Conservation (phyloP, 2,113 vertebrate genomes). For the Mungos mungo region DNA sequence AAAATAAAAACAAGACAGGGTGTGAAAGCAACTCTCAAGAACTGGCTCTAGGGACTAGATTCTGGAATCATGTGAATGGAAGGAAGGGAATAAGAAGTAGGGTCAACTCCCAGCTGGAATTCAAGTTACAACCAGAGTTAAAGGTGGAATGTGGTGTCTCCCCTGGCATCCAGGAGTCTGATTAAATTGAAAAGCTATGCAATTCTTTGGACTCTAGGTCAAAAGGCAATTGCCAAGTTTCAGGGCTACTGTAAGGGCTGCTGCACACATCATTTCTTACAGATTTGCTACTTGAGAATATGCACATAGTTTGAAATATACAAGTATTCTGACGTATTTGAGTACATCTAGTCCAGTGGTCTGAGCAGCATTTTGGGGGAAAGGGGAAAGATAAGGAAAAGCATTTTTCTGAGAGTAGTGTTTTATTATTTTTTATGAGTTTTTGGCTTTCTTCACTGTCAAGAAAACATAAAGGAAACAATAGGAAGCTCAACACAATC, state of each 20-base stretch:
- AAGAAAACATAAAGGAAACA: neutral
- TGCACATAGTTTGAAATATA: neutral
- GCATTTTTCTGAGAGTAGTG: fast-evolving
- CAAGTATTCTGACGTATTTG: neutral
- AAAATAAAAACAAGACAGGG: neutral
- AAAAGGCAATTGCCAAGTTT: neutral
- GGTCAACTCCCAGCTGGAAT: neutral
- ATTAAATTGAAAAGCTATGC: neutral
- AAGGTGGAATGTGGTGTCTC: neutral
- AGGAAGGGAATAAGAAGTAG: neutral
- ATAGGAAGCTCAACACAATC: neutral
- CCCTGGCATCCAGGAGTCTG: neutral
- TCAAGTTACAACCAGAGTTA: neutral
- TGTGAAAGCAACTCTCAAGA: neutral
- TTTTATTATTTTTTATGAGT: neutral
- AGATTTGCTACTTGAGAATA: neutral
- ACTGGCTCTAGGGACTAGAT: neutral
- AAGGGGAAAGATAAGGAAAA: neutral
- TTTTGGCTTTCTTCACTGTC: neutral
- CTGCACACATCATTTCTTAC: neutral
- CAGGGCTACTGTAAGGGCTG: neutral
- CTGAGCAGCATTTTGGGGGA: neutral
- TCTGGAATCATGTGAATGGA: neutral
- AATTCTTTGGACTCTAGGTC: neutral
- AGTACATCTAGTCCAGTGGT: neutral